Conservation (phyloP, 92 coral and sea anemone genomes). For the Nematostella vectensis region DNA sequence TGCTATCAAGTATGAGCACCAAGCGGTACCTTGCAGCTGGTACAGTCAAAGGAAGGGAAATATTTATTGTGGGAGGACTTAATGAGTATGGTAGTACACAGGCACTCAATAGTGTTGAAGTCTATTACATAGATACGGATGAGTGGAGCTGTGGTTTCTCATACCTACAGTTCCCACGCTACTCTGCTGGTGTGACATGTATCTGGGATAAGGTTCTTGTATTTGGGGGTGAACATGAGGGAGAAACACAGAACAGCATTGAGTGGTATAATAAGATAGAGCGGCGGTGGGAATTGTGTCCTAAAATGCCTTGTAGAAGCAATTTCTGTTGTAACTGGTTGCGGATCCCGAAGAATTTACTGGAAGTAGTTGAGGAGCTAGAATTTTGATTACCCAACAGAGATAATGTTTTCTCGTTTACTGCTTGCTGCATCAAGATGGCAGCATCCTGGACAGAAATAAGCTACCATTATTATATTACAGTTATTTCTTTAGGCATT, state of each 20-base stretch:
- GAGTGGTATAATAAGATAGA: constrained; percentile 9
- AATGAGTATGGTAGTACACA: constrained; percentile 10
- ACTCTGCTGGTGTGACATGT: constrained; percentile 8
- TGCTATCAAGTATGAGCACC: constrained; percentile 2
- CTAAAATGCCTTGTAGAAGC: constrained; percentile 15
- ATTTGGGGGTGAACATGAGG: constrained; percentile 20
- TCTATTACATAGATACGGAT: not conserved
- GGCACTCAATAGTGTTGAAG: constrained; percentile 13
- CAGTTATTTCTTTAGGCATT: too few species aligned
- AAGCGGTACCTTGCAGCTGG: constrained; percentile 18
- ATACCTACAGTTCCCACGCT: not conserved
- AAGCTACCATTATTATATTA: too few species aligned
- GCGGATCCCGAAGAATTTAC: constrained; percentile 2
- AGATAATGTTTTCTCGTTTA: too few species aligned
- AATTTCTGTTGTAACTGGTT: constrained; percentile 20
- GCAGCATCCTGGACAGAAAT: too few species aligned
- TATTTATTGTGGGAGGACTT: constrained; percentile 11
- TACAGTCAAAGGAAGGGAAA: not conserved
- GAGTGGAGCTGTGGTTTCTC: not conserved
- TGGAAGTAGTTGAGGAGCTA: constrained; percentile 3
- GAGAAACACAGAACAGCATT: constrained; percentile 13
- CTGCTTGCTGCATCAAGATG: too few species aligned
- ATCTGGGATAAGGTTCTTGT: constrained; percentile 14
- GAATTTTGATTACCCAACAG: too few species aligned
- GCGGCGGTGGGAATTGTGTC: constrained; percentile 1